Percentiles rank a stretch among this genome's conserved stretches.
Evolutionary conservation across 2,797 vertebrate genomes (phyloP).

Genomic region (Avahi laniger): DNA sequence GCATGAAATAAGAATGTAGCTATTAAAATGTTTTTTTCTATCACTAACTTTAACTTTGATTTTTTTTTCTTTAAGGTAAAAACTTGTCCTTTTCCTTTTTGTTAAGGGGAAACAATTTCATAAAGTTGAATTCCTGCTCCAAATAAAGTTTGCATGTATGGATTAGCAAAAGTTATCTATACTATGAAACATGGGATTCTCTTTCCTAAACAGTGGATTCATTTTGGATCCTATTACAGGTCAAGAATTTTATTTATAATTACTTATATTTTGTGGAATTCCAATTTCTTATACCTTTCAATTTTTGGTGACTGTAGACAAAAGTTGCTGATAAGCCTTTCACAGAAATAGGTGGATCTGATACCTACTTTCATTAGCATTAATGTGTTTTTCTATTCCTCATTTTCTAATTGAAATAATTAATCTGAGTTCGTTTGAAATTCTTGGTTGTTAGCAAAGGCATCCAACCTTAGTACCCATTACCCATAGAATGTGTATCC

Average conservation of each 20-base stretch:
- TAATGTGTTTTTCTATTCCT: slow-evolving; percentile 58
- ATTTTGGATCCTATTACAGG: neutral
- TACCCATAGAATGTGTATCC: neutral
- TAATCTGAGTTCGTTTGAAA: slow-evolving; percentile 53
- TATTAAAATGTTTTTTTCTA: slow-evolving; percentile 6
- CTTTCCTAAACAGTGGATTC: slow-evolving; percentile 28
- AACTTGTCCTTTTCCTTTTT: neutral
- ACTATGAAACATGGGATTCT: neutral
- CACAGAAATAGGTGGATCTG: neutral
- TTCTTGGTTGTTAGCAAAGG: slow-evolving; percentile 41
- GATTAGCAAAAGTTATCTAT: slow-evolving; percentile 21
- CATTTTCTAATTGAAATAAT: slow-evolving; percentile 66
- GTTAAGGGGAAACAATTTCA: slow-evolving; percentile 25
- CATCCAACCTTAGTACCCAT: slow-evolving; percentile 42
- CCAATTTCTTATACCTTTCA: neutral
- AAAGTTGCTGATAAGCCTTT: slow-evolving; percentile 50
- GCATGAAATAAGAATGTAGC: neutral
- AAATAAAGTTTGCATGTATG: slow-evolving; percentile 5
- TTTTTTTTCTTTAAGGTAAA: neutral
- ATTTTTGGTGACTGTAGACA: slow-evolving; percentile 10
- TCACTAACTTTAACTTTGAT: slow-evolving; percentile 49
- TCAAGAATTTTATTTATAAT: slow-evolving; percentile 38
- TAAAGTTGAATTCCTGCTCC: neutral
- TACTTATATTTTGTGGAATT: slow-evolving; percentile 47
- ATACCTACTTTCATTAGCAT: slow-evolving; percentile 52